Evolutionary conservation across 2,888 invertebrate species (phyloP), one percentile per base, ranked within the genome.

Genomic region (Hypercompe scribonia): DNA sequence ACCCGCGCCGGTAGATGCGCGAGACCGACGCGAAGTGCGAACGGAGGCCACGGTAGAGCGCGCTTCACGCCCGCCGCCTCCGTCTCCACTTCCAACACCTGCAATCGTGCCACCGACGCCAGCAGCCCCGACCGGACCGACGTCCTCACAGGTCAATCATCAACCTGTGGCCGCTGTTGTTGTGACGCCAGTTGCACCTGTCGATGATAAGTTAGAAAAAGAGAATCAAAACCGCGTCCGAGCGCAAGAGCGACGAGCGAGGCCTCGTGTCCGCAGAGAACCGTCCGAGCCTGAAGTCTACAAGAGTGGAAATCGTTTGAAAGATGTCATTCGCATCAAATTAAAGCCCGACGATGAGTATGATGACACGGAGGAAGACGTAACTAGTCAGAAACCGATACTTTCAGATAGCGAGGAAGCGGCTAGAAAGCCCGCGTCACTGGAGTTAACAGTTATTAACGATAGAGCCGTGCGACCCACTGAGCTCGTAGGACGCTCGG

Each of bases 321-420:
- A 94, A 81, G 90, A 94, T 73, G 88, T 95, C 33, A 94, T 97
- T 80, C 94, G 97, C 75, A 97, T 97, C 77, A 97, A 97, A 90
- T 90, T 98, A 66, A 97, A 97, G 85, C 98, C 98, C 0, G 97
- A 98, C 88, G 96, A 97, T 68, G 96, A 97, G 90, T 98, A 98
- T 86, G 96, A 97, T 36, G 96, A 96, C 68, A 91, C 96, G n/a
- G 95, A 89, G 58, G 86, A 86, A 21, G 84, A 81, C 8, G 33
- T 39, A 0, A 66, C 69, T 4, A 68, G 50, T 33, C 64, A 15
- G 28, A 75, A 5, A 84, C 84, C 13, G 92, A 89, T 81, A 90
- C 88, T 76, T 89, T 83, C 75, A 76, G 73, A 77, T 76, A 73
- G 86, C 91, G 11, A 39, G 11, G 77, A 77, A 18, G 21, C 81